A percentile compares a stretch with the other conserved stretches of the same genome.
Evolutionary conservation across 2,888 invertebrate genomes (phyloP).

Genomic region (Pyrgus malvae): DNA sequence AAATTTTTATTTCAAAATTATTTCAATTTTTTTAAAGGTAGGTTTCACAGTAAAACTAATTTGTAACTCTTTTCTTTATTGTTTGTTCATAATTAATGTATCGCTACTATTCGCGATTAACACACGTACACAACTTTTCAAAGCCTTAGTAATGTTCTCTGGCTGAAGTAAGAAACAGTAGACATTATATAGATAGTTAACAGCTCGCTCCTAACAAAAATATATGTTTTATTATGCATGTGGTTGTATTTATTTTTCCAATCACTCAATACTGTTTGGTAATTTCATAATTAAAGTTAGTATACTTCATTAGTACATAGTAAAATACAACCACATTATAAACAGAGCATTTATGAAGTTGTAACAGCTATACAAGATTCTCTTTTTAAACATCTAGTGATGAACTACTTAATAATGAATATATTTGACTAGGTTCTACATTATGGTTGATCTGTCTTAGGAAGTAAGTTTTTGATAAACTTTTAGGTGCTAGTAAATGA

Average conservation of each 20-base stretch:
- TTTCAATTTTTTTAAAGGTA: too few species aligned
- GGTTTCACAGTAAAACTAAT: constrained; percentile 4
- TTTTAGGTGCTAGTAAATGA: background rate
- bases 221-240: constrained; percentile 50
- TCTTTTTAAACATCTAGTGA: constrained; percentile 52
- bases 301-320: background rate
- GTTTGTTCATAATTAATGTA: constrained; percentile 54
- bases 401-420: constrained; percentile 28
- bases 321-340: constrained; percentile 33
- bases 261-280: too few species aligned
- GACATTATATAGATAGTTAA: constrained; percentile 41
- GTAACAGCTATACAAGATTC: constrained; percentile 54
- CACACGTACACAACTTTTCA: constrained; percentile 57
- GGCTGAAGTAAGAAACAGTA: constrained; percentile 32
- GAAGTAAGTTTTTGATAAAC: background rate
- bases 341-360: constrained; percentile 37
- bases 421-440: constrained; percentile 36
- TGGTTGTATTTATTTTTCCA: constrained; percentile 28
- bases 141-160: constrained; percentile 52
- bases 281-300: too few species aligned
- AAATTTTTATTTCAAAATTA: too few species aligned
- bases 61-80: constrained; percentile 45
- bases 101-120: constrained; percentile 64
- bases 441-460: constrained; percentile 13
- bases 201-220: constrained; percentile 68